Evolutionary conservation across 2,113 vertebrate genomes (phyloP), one percentile per base, ranked within the genome.

Genomic region (Tympanuchus pallidicinctus): DNA sequence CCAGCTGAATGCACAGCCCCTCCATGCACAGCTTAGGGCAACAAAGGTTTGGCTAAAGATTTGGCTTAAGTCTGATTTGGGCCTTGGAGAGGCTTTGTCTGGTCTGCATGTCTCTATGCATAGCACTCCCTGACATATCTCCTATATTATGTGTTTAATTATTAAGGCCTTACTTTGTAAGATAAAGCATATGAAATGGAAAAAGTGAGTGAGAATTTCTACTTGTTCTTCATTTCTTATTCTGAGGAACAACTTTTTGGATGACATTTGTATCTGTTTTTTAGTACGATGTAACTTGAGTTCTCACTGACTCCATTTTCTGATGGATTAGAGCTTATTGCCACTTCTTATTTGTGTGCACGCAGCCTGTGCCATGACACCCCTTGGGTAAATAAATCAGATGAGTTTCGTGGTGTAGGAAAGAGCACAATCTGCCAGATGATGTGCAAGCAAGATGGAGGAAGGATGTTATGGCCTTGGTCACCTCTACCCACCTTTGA

Each of bases 401-500:
- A 10, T 17, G 13, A 30, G 17, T 52, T 79, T 54, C 19, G 36
- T 8, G 2, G 11, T 0, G 1, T 1, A 3, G 9, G 11, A 17
- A 69, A 5, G 16, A 30, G 15, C 17, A 3, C 27, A 50, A 15
- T 22, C 36, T 54, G 30, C 14, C 40, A 45, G 75, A 81, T 1
- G 34, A 13, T 4, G 13, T 60, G 4, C 42, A 5, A 24, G 24
- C 20, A 5, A 40, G n/a, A 13, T 1, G 7, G 10, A n/a, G 15
- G 7, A 42, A 56, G 16, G 52, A 10, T 3, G 17, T 34, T 8
- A 14, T 9, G 25, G 2, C 4, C 1, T 4, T 27, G 19, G 22
- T 6, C 20, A 14, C 17, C 78, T 82, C 67, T 82, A 57, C 97
- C 97, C 97, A 98, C 98, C 98, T 98, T 98, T 99, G 82, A 99